Evolutionary conservation across 2,797 vertebrate species (phyloP).

Genomic region (Moxostoma hubbsi): DNA sequence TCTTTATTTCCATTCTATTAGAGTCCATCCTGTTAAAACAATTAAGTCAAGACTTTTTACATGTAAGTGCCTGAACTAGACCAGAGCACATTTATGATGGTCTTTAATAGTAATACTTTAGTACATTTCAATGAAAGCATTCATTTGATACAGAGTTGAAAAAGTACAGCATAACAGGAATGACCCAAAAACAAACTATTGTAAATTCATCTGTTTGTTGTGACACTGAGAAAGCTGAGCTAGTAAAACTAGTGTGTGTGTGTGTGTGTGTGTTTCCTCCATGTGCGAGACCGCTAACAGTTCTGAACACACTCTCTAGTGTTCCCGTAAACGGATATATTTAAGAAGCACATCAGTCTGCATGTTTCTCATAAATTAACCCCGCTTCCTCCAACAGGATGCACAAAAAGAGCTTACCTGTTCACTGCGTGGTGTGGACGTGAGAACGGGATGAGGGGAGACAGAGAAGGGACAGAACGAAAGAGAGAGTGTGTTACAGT

Average conservation of each 20-base stretch:
- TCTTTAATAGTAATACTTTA: neutral
- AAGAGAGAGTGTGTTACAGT: constrained; percentile 64
- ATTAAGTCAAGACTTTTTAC: neutral
- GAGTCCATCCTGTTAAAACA: neutral
- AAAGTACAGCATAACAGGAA: constrained; percentile 37
- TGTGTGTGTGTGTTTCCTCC: constrained; percentile 27
- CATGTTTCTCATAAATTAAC: constrained; percentile 69
- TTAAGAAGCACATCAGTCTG: constrained; percentile 54
- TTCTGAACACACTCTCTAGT: constrained; percentile 72
- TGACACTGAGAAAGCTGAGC: constrained; percentile 49
- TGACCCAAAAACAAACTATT: constrained; percentile 66
- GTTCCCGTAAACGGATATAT: constrained; percentile 66
- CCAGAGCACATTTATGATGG: neutral
- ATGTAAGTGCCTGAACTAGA: neutral
- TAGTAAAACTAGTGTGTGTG: constrained; percentile 7
- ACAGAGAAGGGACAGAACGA: constrained; percentile 55
- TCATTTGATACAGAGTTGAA: neutral
- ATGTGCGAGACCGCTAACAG: constrained; percentile 61
- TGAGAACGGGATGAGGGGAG: constrained; percentile 58
- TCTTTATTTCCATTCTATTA: neutral
- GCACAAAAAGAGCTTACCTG: constrained; percentile 28
- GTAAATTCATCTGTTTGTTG: constrained; percentile 76
- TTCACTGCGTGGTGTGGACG: neutral
- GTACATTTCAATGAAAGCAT: neutral
- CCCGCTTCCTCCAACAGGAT: constrained; percentile 68